Conservation (phyloP, 2,113 vertebrate genomes). For the Mastomys natalensis region DNA sequence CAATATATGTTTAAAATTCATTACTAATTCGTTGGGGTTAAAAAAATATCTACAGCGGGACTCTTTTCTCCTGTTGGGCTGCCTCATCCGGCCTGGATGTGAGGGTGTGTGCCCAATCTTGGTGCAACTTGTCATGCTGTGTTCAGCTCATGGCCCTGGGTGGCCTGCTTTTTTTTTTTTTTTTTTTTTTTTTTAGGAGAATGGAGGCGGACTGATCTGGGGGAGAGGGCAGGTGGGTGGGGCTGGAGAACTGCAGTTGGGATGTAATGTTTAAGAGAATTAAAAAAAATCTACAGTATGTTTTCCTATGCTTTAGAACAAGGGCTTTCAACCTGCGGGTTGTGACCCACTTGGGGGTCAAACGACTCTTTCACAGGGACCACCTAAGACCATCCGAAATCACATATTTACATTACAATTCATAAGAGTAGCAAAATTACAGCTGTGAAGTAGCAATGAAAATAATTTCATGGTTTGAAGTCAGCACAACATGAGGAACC, state of each 20-base stretch:
- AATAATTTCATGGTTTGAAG: background rate
- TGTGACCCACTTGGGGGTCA: background rate
- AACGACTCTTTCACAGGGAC: background rate
- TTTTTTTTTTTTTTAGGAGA: background rate
- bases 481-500: background rate
- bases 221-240: background rate
- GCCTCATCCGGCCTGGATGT: background rate
- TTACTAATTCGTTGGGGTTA: slow-evolving; percentile 14
- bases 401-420: background rate
- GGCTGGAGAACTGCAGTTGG: background rate
- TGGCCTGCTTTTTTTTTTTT: background rate
- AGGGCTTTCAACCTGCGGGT: background rate
- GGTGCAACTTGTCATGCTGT: background rate
- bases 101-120: background rate
- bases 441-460: background rate
- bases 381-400: background rate
- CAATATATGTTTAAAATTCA: slow-evolving; percentile 35
- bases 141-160: background rate
- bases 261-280: background rate
- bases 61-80: background rate
- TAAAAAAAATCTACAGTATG: background rate
- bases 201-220: background rate
- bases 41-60: background rate
- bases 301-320: slow-evolving; percentile 43
- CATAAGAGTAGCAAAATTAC: background rate